A percentile compares a stretch with the other conserved stretches of the same genome.
These are phyloP conservation scores for Lasioglossum calceatum DNA, from an alignment of 2,888 invertebrate species.

Conservation along the genomic window DNA sequence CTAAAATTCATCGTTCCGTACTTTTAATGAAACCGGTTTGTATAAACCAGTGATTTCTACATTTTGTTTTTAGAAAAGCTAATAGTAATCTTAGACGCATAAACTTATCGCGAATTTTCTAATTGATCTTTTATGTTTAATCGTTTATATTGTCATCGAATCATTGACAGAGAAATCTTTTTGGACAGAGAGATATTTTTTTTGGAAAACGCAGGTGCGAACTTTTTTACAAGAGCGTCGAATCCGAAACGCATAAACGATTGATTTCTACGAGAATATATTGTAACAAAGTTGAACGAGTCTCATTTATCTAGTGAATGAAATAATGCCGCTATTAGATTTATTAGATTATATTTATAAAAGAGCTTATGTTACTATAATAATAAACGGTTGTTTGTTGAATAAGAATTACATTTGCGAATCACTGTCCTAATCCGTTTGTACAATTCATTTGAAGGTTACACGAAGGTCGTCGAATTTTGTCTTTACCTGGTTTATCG, in stretches of 20 bases:
- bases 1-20: constrained; percentile 27
- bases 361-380: constrained; percentile 55
- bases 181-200: neutral
- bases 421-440: neutral
- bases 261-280: constrained; percentile 44
- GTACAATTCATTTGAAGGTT: neutral
- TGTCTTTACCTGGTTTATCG: neutral
- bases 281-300: constrained; percentile 28
- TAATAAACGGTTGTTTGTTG: constrained; percentile 67
- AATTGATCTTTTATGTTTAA: constrained; percentile 33
- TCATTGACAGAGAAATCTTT: neutral
- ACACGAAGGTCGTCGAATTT: neutral
- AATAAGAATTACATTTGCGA: constrained; percentile 31
- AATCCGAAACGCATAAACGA: neutral
- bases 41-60: constrained; percentile 15
- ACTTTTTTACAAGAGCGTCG: constrained; percentile 12
- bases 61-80: neutral
- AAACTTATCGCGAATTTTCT: constrained; percentile 24
- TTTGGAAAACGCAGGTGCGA: neutral
- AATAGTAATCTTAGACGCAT: constrained; percentile 13
- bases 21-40: constrained; percentile 27
- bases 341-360: constrained; percentile 64
- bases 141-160: neutral
- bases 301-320: constrained; percentile 45
- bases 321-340: constrained; percentile 45